Conservation (phyloP, 2,888 invertebrate genomes). For the Cerastis rubricosa region DNA sequence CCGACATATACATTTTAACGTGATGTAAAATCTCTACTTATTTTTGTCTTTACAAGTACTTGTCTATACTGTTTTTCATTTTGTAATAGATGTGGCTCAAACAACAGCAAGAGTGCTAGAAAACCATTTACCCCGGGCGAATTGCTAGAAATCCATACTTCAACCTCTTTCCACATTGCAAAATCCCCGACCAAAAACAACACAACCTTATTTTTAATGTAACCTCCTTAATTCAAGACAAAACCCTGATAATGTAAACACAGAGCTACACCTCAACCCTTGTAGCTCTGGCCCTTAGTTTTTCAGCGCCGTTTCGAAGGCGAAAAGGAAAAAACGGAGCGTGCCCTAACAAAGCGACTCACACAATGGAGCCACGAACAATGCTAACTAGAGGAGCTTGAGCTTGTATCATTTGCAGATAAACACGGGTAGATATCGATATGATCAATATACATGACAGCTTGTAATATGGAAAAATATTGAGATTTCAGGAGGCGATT, state of each 20-base stretch:
- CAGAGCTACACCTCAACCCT: conserved; percentile 65
- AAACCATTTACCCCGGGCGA: not conserved
- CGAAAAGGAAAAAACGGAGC: conserved; percentile 87
- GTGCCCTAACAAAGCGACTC: conserved; percentile 87
- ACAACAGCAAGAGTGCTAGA: not conserved
- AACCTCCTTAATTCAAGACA: conserved; percentile 51
- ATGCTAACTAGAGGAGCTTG: conserved; percentile 85
- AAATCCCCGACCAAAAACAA: conserved; percentile 9
- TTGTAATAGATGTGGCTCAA: not conserved
- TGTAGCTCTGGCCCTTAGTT: conserved; percentile 62
- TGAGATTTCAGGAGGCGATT: conserved; percentile 28
- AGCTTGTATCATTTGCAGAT: conserved; percentile 87
- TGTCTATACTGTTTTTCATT: not conserved
- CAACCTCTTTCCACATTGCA: not conserved
- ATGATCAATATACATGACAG: conserved; percentile 57
- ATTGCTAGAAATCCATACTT: no score
- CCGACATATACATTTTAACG: no score
- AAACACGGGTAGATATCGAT: conserved; percentile 80
- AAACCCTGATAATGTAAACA: conserved; percentile 64
- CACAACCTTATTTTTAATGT: conserved; percentile 31
- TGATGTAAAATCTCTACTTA: not conserved
- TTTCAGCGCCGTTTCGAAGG: conserved; percentile 82
- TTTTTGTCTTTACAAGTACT: not conserved
- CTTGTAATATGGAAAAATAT: conserved; percentile 31
- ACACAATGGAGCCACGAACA: conserved; percentile 87